Percentiles rank a stretch among this genome's conserved stretches.
Conservation (phyloP, 1,140 invertebrate species). For the Saccostrea echinata region DNA sequence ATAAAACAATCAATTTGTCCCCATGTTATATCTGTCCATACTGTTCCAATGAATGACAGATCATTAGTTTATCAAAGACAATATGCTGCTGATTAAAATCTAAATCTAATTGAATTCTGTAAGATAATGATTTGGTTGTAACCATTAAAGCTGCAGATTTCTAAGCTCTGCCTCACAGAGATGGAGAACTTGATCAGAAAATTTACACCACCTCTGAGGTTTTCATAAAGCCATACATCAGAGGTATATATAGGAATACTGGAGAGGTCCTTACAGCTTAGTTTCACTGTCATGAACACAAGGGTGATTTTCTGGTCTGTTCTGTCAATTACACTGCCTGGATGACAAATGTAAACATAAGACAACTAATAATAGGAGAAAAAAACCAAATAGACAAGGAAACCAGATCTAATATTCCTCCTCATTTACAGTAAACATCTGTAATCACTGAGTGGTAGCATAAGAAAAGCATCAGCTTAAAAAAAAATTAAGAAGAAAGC, state of each 20-base stretch:
- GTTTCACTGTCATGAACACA: constrained; percentile 17
- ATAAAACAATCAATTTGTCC: constrained; percentile 17
- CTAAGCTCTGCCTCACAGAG: neutral
- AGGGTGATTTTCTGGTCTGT: neutral
- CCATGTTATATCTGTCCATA: neutral
- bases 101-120: constrained; percentile 27
- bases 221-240: neutral
- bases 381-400: neutral
- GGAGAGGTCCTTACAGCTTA: neutral
- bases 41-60: constrained; percentile 5
- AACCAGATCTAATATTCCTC: neutral
- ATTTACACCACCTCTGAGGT: neutral
- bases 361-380: neutral
- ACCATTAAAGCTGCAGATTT: neutral
- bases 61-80: constrained; percentile 16
- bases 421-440: neutral
- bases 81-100: constrained; percentile 16
- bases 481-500: neutral
- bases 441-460: too few species aligned
- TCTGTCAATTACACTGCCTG: neutral
- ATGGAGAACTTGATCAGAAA: constrained; percentile 4
- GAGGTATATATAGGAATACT: neutral
- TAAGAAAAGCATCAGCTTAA: neutral
- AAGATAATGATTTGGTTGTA: neutral
- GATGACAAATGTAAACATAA: constrained; percentile 7